Conservation (phyloP, 2,113 vertebrate species). For the Lipotes vexillifer region DNA sequence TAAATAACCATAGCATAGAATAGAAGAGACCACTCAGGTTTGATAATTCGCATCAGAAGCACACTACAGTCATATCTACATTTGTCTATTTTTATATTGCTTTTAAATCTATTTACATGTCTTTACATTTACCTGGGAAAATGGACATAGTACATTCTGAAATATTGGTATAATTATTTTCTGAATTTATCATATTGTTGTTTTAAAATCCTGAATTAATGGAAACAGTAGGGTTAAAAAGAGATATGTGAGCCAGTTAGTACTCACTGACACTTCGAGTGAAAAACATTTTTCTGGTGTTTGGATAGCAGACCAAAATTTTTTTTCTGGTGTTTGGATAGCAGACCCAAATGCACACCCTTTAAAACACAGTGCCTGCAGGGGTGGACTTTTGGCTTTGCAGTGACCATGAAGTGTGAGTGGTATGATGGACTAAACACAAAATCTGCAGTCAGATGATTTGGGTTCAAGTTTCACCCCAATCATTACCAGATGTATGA, state of each 20-base stretch:
- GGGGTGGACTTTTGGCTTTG: background rate
- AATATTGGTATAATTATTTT: background rate
- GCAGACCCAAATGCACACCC: background rate
- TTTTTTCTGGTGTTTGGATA: background rate
- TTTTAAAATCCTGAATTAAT: constrained; percentile 21
- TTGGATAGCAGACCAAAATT: background rate
- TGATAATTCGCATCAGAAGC: background rate
- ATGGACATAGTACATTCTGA: background rate
- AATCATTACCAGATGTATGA: background rate
- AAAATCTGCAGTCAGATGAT: background rate
- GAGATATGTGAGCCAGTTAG: background rate
- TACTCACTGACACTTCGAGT: background rate
- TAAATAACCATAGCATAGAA: background rate
- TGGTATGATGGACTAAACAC: background rate
- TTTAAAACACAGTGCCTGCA: background rate
- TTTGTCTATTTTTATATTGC: background rate
- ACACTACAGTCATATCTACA: background rate
- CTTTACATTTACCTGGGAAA: background rate
- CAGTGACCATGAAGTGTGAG: background rate
- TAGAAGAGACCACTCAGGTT: background rate
- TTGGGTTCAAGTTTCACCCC: background rate
- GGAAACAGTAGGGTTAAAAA: background rate
- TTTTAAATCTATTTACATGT: background rate
- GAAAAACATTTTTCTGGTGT: background rate
- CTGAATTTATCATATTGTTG: background rate